A percentile compares a stretch with the other conserved stretches of the same genome.
These are phyloP conservation scores for Caenorhabditis sp. DNA, from an alignment of 2,888 invertebrate genomes.

Conservation along the genomic window DNA sequence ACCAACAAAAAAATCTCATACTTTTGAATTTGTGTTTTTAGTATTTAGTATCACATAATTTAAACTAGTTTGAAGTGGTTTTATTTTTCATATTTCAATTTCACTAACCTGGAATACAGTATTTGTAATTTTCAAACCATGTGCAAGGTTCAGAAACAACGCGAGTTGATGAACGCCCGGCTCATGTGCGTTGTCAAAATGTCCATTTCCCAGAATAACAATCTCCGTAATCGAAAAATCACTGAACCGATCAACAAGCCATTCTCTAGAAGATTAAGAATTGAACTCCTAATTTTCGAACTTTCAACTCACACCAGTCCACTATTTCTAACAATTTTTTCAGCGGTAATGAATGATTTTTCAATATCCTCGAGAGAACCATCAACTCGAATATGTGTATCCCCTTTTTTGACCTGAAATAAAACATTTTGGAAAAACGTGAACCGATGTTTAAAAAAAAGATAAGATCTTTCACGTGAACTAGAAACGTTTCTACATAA, in stretches of 20 bases:
- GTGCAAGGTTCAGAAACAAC: conserved; percentile 25
- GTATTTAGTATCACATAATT: too few relatives aligned
- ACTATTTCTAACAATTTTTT: not conserved
- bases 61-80: too few relatives aligned
- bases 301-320: conserved; percentile 10
- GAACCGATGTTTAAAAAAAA: not conserved
- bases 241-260: conserved; percentile 8
- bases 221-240: conserved; percentile 16
- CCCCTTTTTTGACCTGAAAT: conserved; percentile 4
- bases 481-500: not conserved
- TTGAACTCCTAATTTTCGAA: not conserved
- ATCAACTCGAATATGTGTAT: conserved; percentile 26
- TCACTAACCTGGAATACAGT: conserved; percentile 40
- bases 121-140: conserved; percentile 11
- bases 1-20: too few relatives aligned
- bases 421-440: not conserved
- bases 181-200: conserved; percentile 45
- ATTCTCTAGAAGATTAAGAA: conserved; percentile 18
- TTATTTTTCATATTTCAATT: too few relatives aligned
- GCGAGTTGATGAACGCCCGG: conserved; percentile 55
- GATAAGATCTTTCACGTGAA: conserved; percentile 3
- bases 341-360: conserved; percentile 28
- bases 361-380: conserved; percentile 35
- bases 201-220: conserved; percentile 52
- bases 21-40: too few relatives aligned